These are phyloP conservation scores for Aeoliscus strigatus DNA, from an alignment of 2,797 vertebrate species.

Conservation along the genomic window DNA sequence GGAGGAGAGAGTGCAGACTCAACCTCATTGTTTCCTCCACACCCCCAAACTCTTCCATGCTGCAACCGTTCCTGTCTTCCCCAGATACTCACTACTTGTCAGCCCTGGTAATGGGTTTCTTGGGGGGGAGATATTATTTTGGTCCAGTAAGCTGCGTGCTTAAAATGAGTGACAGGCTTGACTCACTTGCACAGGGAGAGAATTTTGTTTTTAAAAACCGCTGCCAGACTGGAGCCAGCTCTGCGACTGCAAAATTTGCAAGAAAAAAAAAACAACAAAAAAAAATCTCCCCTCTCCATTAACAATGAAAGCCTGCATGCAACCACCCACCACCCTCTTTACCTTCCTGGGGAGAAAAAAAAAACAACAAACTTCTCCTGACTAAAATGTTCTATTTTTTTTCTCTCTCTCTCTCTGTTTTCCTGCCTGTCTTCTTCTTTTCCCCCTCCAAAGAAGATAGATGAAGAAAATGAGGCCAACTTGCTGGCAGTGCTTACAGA, in stretches of 20 bases:
- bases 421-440: constrained; percentile 37
- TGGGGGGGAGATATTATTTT: constrained; percentile 78
- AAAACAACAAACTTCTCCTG: constrained; percentile 50
- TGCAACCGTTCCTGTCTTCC: constrained; percentile 36
- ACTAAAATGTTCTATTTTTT: constrained; percentile 76
- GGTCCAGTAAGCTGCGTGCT: constrained; percentile 79
- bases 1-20: constrained; percentile 35
- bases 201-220: constrained; percentile 64
- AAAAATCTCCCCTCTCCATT: constrained; percentile 48
- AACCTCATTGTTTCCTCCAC: constrained; percentile 52
- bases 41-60: constrained; percentile 23
- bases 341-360: constrained; percentile 43
- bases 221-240: constrained; percentile 47
- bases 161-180: constrained; percentile 80
- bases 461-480: constrained; percentile 99
- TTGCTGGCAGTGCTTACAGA: constrained; percentile 98
- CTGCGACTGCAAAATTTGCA: constrained; percentile 33
- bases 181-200: constrained; percentile 65
- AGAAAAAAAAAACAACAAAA: constrained; percentile 22
- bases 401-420: constrained; percentile 42
- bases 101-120: constrained; percentile 76
- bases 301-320: constrained; percentile 50
- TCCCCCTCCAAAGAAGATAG: constrained; percentile 89
- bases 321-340: constrained; percentile 50
- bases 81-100: constrained; percentile 65